phyloP scores from a whole-genome alignment of 1,140 invertebrate genomes.

The Glomeris maerens region DNA sequence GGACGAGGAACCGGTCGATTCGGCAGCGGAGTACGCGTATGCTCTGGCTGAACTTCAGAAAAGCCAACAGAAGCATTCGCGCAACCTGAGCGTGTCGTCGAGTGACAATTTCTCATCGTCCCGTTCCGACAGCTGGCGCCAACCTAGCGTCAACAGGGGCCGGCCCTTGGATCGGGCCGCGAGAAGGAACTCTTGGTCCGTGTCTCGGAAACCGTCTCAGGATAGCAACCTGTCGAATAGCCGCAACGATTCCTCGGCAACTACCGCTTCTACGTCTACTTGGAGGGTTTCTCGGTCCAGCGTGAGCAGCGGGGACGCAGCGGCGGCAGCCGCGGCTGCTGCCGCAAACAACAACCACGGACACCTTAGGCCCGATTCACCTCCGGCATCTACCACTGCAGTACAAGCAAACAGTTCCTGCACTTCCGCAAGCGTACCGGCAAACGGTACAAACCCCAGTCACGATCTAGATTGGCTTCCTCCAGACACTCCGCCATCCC shows the following conservation, averaged over 20 bases:
- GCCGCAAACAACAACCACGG: not conserved
- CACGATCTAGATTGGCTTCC: not conserved
- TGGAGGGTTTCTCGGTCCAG: conserved; percentile 42
- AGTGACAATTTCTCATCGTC: conserved; percentile 80
- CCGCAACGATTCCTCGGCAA: conserved; percentile 73
- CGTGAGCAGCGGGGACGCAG: conserved; percentile 8
- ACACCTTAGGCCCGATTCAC: not conserved
- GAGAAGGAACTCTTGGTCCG: conserved; percentile 66
- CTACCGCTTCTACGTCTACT: conserved; percentile 45
- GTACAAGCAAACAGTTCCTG: not conserved
- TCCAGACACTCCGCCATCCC: too few relatives aligned
- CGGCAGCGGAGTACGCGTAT: conserved; percentile 52
- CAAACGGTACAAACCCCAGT: not conserved
- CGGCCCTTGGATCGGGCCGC: conserved; percentile 36
- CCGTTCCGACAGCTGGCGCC: conserved; percentile 60
- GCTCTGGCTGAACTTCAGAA: conserved; percentile 63
- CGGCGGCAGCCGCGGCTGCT: not conserved
- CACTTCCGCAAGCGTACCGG: not conserved
- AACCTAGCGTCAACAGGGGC: conserved; percentile 44
- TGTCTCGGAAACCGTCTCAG: conserved; percentile 73
- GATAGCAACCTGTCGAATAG: conserved; percentile 66
- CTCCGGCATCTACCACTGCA: not conserved
- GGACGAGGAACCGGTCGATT: conserved; percentile 18
- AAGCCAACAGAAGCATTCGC: conserved; percentile 45
- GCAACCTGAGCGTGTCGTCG: conserved; percentile 59